phyloP scores from a whole-genome alignment of 2,797 vertebrate species.

The Adrianichthys oophorus region DNA sequence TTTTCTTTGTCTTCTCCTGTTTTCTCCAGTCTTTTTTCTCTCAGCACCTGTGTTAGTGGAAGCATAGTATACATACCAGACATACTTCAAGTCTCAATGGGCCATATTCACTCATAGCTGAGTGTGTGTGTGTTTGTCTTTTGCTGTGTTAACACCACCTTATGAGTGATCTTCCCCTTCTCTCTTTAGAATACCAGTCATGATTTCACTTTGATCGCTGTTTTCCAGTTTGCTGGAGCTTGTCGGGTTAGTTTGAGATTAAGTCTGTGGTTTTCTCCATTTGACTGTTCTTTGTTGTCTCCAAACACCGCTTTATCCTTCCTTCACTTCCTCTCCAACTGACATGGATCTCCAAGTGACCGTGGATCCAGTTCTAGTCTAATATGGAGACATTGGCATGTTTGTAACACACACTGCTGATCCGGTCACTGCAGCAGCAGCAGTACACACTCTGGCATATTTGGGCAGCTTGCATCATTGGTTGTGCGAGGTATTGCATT shows the following conservation, averaged over 20 bases:
- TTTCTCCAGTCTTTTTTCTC: slow-evolving; percentile 26
- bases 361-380: no score
- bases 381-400: no score
- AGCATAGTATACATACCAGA: slow-evolving; percentile 79
- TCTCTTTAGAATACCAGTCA: slow-evolving; percentile 5
- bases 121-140: slow-evolving; percentile 27
- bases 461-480: slow-evolving; percentile 43
- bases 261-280: slow-evolving; percentile 28
- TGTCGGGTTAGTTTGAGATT: neutral
- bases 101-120: slow-evolving; percentile 68
- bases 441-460: slow-evolving; percentile 18
- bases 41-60: slow-evolving; percentile 79
- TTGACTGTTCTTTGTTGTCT: slow-evolving; percentile 40
- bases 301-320: slow-evolving; percentile 34
- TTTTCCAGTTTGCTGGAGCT: neutral
- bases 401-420: neutral
- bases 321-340: slow-evolving; percentile 17
- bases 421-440: slow-evolving; percentile 8
- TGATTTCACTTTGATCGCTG: slow-evolving; percentile 17
- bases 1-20: slow-evolving; percentile 24
- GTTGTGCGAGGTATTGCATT: slow-evolving; percentile 47
- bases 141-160: slow-evolving; percentile 39
- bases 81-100: slow-evolving; percentile 76
- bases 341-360: slow-evolving; percentile 11
- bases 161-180: slow-evolving; percentile 26